Evolutionary conservation across 2,888 invertebrate genomes (phyloP).

Genomic region (Drosophila koepferae): DNA sequence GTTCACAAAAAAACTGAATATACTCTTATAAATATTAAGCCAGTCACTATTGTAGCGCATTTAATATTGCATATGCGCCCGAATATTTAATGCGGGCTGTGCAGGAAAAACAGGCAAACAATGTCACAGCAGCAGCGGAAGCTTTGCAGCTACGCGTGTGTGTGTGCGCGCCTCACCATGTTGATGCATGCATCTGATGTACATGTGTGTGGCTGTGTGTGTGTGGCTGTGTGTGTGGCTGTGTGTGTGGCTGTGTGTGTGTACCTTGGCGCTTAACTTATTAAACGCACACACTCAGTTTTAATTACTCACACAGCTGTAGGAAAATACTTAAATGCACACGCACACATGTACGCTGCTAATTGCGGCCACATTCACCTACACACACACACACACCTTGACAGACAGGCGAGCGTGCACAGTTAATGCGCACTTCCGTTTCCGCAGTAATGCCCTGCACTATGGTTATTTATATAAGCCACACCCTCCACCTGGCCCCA

Average conservation of each 20-base stretch:
- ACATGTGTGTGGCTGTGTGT: slow-evolving; percentile 16
- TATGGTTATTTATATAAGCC: slow-evolving; percentile 67
- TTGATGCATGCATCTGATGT: slow-evolving; percentile 16
- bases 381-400: slow-evolving; percentile 13
- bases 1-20: neutral
- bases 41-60: slow-evolving; percentile 30
- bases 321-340: slow-evolving; percentile 49
- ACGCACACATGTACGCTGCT: slow-evolving; percentile 59
- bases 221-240: slow-evolving; percentile 23
- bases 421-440: slow-evolving; percentile 79
- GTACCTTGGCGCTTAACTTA: slow-evolving; percentile 67
- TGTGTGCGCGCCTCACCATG: slow-evolving; percentile 9
- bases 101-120: slow-evolving; percentile 44
- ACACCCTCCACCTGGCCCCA: slow-evolving; percentile 10
- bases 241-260: slow-evolving; percentile 22
- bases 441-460: slow-evolving; percentile 73
- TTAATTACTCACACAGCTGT: slow-evolving; percentile 74
- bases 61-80: slow-evolving; percentile 19
- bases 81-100: slow-evolving; percentile 28
- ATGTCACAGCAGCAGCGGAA: slow-evolving; percentile 52
- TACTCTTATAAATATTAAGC: slow-evolving; percentile 4
- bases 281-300: slow-evolving; percentile 73
- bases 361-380: slow-evolving; percentile 59
- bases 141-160: slow-evolving; percentile 14
- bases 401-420: slow-evolving; percentile 57